Percentiles rank a stretch among this genome's conserved stretches.
phyloP scores from a whole-genome alignment of 1,140 invertebrate species.

The Eupeodes corollae region DNA sequence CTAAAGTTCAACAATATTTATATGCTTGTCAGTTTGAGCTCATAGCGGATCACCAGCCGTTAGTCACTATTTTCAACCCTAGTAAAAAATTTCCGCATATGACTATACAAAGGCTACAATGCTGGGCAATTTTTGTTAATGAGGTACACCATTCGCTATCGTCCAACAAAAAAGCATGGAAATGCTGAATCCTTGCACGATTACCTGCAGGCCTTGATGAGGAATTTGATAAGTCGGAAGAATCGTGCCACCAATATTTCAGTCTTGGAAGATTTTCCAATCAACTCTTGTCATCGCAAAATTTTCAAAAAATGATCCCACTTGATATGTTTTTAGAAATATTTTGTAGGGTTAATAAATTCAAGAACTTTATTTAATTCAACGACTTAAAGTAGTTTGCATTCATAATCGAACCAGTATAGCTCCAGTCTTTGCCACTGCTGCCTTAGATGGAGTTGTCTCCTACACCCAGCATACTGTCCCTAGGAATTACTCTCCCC shows the following conservation, averaged over 20 bases:
- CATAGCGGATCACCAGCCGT: slow-evolving; percentile 39
- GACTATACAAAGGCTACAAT: slow-evolving; percentile 18
- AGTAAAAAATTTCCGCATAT: slow-evolving; percentile 17
- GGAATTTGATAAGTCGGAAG: not conserved
- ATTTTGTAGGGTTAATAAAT: too few species aligned
- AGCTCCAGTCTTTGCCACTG: too few species aligned
- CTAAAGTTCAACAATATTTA: slow-evolving; percentile 35
- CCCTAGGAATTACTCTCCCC: too few species aligned
- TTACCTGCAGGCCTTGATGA: not conserved
- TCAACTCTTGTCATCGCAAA: not conserved
- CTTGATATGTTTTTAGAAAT: too few species aligned
- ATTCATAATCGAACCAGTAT: too few species aligned
- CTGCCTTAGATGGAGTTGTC: too few species aligned
- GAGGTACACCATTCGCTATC: slow-evolving; percentile 13
- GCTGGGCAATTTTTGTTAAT: slow-evolving; percentile 16
- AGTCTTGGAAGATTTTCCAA: not conserved
- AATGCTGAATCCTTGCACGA: slow-evolving; percentile 19
- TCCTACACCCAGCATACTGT: too few species aligned
- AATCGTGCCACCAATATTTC: too few species aligned
- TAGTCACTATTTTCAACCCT: too few species aligned
- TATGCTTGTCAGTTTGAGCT: slow-evolving; percentile 37
- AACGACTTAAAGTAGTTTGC: too few species aligned
- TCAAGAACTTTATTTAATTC: too few species aligned
- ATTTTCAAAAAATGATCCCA: not conserved
- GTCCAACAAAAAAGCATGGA: slow-evolving; percentile 8